Base-by-base conservation (phyloP, 2,888 invertebrate genomes). In the Sycophila texana region DNA sequence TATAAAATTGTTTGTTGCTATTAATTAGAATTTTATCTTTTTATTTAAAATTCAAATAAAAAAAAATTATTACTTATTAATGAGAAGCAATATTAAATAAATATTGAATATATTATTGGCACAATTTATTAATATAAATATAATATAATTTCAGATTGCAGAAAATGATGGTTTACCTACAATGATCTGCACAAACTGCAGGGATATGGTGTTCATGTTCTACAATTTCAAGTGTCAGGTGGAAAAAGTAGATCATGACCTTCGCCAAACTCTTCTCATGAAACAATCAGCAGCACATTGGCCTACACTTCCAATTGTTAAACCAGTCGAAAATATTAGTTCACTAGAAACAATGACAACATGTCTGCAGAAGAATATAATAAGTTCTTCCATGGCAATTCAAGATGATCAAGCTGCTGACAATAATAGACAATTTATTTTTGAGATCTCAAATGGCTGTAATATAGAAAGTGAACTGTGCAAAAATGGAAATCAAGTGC, bases 151-250 rank as follows among this genome's bases (percentile, higher is more conserved):
- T 16, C 63, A 89, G 89, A 83, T 88, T 16, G 82, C 85, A 82
- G 85, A 89, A 82, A 88, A 87, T 13, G 89, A 89, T 74, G 89
- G 89, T 12, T 82, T 89, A 57, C 89, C 89, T 22, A 71, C 83
- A 7, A 80, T 81, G 14, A 86, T 89, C 47, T 89, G 89, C 76
- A 81, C 82, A 30, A 72, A 84, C 16, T 89, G 89, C 80, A 84
- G 84, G 16, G 83, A 85, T 74, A 82, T 89, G 22, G 79, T 89
- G 4, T 85, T 87, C 13, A 75, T 86, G 7, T 86, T 88, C 0
- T 89, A 87, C 26, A 80, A 87, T 65, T 89, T 89, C 65, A 87
- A 87, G 79, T 85, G 85, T 68, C 88, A 87, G 74, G 88, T 88
- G 39, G 86, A 89, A 80, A 85, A 83, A 74, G 84, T 88, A 0